Base-by-base conservation (phyloP, 2,797 vertebrate genomes). In the Labroides dimidiatus region DNA sequence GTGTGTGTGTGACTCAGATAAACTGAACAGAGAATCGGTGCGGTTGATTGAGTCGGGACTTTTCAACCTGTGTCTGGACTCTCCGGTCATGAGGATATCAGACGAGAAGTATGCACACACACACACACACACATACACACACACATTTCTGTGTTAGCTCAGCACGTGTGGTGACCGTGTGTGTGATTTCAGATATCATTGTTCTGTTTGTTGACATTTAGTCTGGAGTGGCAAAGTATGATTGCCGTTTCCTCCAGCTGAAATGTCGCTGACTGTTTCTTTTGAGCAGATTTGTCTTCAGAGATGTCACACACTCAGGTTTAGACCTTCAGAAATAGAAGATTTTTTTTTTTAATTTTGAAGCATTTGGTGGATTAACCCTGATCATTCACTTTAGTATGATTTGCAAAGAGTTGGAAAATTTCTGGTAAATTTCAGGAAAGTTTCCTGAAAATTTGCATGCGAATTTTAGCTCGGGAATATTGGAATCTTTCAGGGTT, bases 11-110 rank as follows among this genome's bases (percentile, higher is more conserved):
- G 36, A 64, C 70, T 59, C 69, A 96, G 95, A 95, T 81, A 95
- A 93, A 80, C 90, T 96, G 3, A 96, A 96, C 86, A 92, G 93
- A 71, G 95, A 95, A n/a, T 96, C 95, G 0, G 95, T 95, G 76
- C 84, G 83, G 64, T 75, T 91, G 76, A 96, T 96, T 10, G 94
- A 96, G 88, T 92, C 82, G 6, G 94, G 94, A 13, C 89, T 96
- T 69, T 95, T 96, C 84, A 94, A 89, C 0, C 36, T 96, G 78
- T 95, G 95, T 51, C 85, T 96, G 82, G 95, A 96, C 69, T 95
- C 95, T 44, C 94, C 95, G 0, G 94, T 95, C 72, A 93, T 95
- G 92, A 93, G 93, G 84, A 94, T 94, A 80, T 95, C 94, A 0
- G 95, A 96, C 86, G 93, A 94, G 64, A 94, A 93, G 94, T 95